Evolutionary conservation across 2,797 vertebrate species (phyloP).

Genomic region (Chrosomus eos): DNA sequence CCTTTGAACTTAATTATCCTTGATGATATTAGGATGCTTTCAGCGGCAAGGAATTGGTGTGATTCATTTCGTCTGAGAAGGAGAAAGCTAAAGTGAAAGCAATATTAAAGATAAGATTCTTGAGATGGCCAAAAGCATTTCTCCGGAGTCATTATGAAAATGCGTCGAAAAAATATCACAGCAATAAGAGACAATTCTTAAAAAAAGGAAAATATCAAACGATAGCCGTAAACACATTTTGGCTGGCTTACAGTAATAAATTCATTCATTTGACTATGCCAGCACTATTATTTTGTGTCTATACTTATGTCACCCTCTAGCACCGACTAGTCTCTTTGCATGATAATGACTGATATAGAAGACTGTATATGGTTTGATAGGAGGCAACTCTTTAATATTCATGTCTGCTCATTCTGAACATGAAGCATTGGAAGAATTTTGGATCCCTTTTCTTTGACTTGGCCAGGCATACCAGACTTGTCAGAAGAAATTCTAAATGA

Average conservation of each 20-base stretch:
- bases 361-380: conserved; percentile 38
- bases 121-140: conserved; percentile 30
- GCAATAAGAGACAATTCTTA: conserved; percentile 11
- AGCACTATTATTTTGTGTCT: conserved; percentile 68
- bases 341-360: conserved; percentile 60
- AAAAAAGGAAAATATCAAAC: not conserved
- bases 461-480: conserved; percentile 12
- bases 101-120: conserved; percentile 34
- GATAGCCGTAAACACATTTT: conserved; percentile 58
- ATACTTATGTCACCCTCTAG: conserved; percentile 63
- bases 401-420: conserved; percentile 4
- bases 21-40: conserved; percentile 34
- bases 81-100: conserved; percentile 26
- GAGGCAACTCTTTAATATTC: conserved; percentile 36
- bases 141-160: conserved; percentile 34
- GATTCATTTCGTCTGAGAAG: conserved; percentile 17
- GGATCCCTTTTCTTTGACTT: conserved; percentile 32
- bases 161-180: not conserved
- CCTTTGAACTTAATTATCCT: conserved; percentile 38
- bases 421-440: conserved; percentile 11
- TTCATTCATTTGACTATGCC: conserved; percentile 70
- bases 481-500: conserved; percentile 32
- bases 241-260: conserved; percentile 71
- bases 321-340: conserved; percentile 68
- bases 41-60: conserved; percentile 28